These are phyloP conservation scores for Heteromurus nitidus DNA, from an alignment of 2,888 invertebrate genomes.

Conservation along the genomic window DNA sequence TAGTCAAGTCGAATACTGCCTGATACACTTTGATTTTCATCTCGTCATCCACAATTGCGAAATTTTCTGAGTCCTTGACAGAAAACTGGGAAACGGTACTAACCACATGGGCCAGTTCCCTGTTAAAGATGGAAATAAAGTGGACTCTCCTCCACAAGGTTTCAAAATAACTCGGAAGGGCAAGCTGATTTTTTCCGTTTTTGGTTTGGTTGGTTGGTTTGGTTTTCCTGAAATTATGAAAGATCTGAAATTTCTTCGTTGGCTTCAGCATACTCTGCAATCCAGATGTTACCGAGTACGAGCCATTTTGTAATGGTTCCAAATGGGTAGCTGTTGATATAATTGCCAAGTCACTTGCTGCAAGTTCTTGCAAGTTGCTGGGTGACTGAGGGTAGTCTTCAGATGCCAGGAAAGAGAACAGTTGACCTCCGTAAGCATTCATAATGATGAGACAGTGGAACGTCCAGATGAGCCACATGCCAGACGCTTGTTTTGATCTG, in stretches of 20 bases:
- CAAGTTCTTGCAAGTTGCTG: not conserved
- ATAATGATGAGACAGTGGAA: constrained; percentile 11
- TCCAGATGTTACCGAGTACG: too few species aligned
- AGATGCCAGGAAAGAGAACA: constrained; percentile 26
- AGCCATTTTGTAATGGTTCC: too few species aligned
- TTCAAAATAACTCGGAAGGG: not conserved
- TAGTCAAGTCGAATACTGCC: not conserved
- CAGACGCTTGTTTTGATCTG: not conserved
- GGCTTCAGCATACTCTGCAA: too few species aligned
- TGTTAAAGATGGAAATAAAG: too few species aligned
- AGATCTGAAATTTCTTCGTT: too few species aligned
- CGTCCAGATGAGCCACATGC: constrained; percentile 33
- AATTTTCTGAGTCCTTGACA: not conserved
- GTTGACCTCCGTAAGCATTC: constrained; percentile 33
- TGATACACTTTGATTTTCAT: not conserved
- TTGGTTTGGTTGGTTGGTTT: too few species aligned
- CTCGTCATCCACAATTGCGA: not conserved
- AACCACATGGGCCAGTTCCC: not conserved
- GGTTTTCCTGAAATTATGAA: too few species aligned
- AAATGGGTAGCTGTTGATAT: not conserved
- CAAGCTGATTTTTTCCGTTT: not conserved
- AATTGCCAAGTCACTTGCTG: not conserved
- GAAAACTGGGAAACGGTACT: not conserved
- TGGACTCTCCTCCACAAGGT: not conserved
- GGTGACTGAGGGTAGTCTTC: not conserved